Percentiles rank a stretch among this genome's conserved stretches.
These are phyloP conservation scores for Hypocryptadius cinnamomeus DNA, from an alignment of 2,113 vertebrate species.

Conservation along the genomic window DNA sequence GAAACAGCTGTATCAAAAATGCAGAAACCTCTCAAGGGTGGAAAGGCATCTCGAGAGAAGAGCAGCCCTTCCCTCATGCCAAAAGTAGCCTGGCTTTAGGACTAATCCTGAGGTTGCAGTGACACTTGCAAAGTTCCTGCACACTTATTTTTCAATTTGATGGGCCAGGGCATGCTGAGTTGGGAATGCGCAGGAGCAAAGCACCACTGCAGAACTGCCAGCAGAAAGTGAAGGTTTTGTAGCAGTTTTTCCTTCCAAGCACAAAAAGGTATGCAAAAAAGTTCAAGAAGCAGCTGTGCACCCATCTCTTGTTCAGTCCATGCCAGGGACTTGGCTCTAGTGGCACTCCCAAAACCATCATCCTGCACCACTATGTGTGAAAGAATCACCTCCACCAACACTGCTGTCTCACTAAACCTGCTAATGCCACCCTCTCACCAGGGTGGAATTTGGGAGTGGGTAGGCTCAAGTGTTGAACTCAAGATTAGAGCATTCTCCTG, in stretches of 20 bases:
- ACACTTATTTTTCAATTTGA: background rate
- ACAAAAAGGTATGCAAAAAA: background rate
- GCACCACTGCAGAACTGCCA: background rate
- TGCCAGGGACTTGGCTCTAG: background rate
- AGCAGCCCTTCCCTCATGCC: background rate
- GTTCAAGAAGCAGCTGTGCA: background rate
- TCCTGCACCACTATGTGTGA: background rate
- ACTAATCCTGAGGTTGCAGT: background rate
- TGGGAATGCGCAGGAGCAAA: accelerated
- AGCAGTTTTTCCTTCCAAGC: background rate
- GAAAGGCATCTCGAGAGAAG: background rate
- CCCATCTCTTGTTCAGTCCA: background rate
- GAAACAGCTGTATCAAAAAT: constrained; percentile 23
- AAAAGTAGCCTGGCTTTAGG: background rate
- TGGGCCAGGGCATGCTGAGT: background rate
- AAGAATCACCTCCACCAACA: background rate
- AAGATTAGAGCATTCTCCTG: background rate
- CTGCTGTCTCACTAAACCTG: background rate
- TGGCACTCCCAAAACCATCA: background rate
- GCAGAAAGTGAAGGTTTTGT: background rate
- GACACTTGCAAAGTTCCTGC: background rate
- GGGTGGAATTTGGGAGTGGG: background rate
- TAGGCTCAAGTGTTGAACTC: background rate
- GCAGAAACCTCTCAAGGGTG: constrained; percentile 2
- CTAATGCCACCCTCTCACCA: background rate